Base-by-base conservation (phyloP, 2,888 invertebrate genomes). In the Masnerella sp. region DNA sequence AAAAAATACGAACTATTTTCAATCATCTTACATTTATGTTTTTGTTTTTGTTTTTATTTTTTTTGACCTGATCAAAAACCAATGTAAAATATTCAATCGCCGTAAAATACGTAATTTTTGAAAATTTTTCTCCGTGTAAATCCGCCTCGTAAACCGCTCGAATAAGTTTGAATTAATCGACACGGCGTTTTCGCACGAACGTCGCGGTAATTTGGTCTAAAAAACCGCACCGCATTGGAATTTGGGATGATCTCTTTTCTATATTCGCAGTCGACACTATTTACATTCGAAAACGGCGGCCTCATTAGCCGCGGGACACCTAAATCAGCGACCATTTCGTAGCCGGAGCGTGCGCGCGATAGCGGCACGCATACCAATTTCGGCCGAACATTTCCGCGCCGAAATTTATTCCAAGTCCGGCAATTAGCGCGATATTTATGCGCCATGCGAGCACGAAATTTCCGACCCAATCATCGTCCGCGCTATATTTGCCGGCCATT, bases 391-490 rank as follows among this genome's bases (percentile, higher is more conserved):
- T 81, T 81, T 80, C 78, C 81, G 78, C 78, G 75, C 74, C 65
- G 74, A 78, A 79, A 84, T 84, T 84, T 84, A 85, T 84, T 83
- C 78, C 81, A 76, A 69, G 80, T 76, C 77, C 77, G 76, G 80
- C 83, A 83, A 85, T 84, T 84, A 84, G 80, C 78, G 72, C 49
- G 80, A 83, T 82, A 84, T 84, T 84, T 84, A 84, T 82, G 83
- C 79, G 73, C 75, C 78, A 45, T 42, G 74, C 71, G 75, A 76
- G 74, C 79, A 78, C 78, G 79, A 78, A 67, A 62, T 62, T 65
- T 52, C 30, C 47, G 72, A 61, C 47, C 54, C 72, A 73, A 67
- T 73, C 67, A 61, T 61, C 72, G 61, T 51, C 65, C 47, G 54
- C 47, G 62, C 49, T 49, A 51, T 36, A 62, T 70, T 62, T 59